phyloP scores from a whole-genome alignment of 2,113 vertebrate species.

The Cacatua alba region DNA sequence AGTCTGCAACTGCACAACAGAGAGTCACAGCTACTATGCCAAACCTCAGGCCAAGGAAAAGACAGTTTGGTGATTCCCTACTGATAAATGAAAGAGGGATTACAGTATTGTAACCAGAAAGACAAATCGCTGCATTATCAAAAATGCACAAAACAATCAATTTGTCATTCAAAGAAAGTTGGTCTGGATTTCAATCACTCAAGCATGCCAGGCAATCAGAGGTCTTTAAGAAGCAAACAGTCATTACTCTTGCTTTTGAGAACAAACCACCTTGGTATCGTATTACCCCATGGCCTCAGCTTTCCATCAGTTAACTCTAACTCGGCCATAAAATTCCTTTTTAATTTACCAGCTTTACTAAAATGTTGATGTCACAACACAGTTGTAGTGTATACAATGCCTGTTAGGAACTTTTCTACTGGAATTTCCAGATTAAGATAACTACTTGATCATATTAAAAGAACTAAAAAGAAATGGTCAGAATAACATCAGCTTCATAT shows the following conservation, averaged over 20 bases:
- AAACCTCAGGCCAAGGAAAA: neutral
- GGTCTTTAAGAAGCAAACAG: neutral
- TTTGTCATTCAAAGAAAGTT: neutral
- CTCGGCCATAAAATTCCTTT: neutral
- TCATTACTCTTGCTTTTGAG: neutral
- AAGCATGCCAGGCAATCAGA: neutral
- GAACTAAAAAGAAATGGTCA: neutral
- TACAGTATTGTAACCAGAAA: neutral
- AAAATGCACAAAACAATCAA: conserved; percentile 13
- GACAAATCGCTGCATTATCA: neutral
- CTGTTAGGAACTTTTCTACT: neutral
- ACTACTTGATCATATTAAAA: neutral
- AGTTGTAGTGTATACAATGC: fast-evolving
- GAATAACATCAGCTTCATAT: neutral
- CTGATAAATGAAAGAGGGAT: neutral
- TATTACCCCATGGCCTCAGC: neutral
- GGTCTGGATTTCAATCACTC: conserved; percentile 3
- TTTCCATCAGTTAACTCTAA: neutral
- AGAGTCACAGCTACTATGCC: neutral
- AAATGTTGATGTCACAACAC: neutral
- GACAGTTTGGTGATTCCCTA: neutral
- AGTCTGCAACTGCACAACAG: neutral
- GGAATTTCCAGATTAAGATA: neutral
- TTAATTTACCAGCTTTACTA: neutral
- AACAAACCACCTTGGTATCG: neutral